phyloP scores from a whole-genome alignment of 2,888 invertebrate species.

The Ischnura elegans region DNA sequence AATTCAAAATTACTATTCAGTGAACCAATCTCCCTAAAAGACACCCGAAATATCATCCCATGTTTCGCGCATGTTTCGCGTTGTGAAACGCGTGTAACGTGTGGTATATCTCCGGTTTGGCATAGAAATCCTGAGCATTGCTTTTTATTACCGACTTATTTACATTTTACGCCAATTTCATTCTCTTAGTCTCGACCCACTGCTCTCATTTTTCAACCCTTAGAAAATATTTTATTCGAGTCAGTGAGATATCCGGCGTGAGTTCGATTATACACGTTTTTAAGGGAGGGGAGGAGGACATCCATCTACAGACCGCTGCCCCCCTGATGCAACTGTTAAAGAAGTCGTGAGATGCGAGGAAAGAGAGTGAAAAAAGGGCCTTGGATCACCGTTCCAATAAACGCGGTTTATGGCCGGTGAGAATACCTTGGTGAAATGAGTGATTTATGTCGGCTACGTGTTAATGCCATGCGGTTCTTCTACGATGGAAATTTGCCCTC shows the following conservation, averaged over 20 bases:
- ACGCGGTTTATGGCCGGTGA: not conserved
- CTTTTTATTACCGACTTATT: slow-evolving; percentile 23
- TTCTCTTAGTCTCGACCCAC: slow-evolving; percentile 24
- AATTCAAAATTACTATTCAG: too few relatives aligned
- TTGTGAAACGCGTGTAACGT: too few relatives aligned
- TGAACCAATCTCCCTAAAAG: too few relatives aligned
- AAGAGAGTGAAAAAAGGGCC: not conserved
- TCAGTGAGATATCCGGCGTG: not conserved
- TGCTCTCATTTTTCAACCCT: slow-evolving; percentile 3
- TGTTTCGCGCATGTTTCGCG: too few relatives aligned
- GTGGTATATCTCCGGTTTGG: not conserved
- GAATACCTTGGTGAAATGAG: not conserved
- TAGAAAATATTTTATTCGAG: slow-evolving; percentile 24
- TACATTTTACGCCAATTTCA: slow-evolving; percentile 23
- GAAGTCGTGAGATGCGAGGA: not conserved
- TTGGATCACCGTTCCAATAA: slow-evolving; percentile 28
- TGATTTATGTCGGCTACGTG: not conserved
- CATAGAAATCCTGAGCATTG: not conserved
- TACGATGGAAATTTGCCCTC: not conserved
- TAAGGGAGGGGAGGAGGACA: not conserved
- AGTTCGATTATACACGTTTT: not conserved
- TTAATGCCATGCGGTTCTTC: slow-evolving; percentile 19
- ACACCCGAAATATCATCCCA: too few relatives aligned
- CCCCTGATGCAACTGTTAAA: slow-evolving; percentile 9
- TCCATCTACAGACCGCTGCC: not conserved